phyloP scores from a whole-genome alignment of 2,888 invertebrate genomes.

The Melanotus villosus region DNA sequence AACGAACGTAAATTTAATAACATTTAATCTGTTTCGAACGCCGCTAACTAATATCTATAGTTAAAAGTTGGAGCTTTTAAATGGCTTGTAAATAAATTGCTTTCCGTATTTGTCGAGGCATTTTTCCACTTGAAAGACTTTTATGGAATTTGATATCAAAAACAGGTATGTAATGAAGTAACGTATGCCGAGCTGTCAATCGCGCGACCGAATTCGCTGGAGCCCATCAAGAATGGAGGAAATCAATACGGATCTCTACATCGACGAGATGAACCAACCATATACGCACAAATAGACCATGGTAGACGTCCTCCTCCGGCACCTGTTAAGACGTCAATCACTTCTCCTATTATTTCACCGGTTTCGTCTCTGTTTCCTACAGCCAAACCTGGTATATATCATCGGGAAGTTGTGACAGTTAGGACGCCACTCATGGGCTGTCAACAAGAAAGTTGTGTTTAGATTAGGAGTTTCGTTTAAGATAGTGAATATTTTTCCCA shows the following conservation, averaged over 20 bases:
- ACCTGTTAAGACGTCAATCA: slow-evolving; percentile 62
- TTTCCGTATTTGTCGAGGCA: not conserved
- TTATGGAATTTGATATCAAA: slow-evolving; percentile 8
- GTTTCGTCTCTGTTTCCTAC: slow-evolving; percentile 65
- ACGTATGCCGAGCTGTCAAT: slow-evolving; percentile 76
- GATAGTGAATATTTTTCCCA: slow-evolving; percentile 39
- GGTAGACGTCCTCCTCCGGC: slow-evolving; percentile 70
- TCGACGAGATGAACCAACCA: slow-evolving; percentile 75
- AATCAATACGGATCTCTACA: slow-evolving; percentile 64
- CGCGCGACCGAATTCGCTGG: slow-evolving; percentile 71
- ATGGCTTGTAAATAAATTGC: not conserved
- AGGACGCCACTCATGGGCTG: slow-evolving; percentile 80
- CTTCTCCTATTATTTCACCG: slow-evolving; percentile 69
- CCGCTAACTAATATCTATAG: too few species aligned
- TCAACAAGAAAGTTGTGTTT: slow-evolving; percentile 80
- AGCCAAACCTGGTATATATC: slow-evolving; percentile 67
- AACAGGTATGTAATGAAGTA: slow-evolving; percentile 70
- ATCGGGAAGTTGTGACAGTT: slow-evolving; percentile 80
- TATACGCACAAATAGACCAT: slow-evolving; percentile 84
- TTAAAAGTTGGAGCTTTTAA: not conserved
- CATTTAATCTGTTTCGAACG: too few species aligned
- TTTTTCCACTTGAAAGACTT: slow-evolving; percentile 11
- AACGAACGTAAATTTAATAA: too few species aligned
- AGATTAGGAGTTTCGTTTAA: slow-evolving; percentile 35
- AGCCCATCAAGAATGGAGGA: slow-evolving; percentile 65